A percentile compares a stretch with the other conserved stretches of the same genome.
These are phyloP conservation scores for Lasioglossum leucozonium DNA, from an alignment of 2,888 invertebrate genomes.

Conservation along the genomic window DNA sequence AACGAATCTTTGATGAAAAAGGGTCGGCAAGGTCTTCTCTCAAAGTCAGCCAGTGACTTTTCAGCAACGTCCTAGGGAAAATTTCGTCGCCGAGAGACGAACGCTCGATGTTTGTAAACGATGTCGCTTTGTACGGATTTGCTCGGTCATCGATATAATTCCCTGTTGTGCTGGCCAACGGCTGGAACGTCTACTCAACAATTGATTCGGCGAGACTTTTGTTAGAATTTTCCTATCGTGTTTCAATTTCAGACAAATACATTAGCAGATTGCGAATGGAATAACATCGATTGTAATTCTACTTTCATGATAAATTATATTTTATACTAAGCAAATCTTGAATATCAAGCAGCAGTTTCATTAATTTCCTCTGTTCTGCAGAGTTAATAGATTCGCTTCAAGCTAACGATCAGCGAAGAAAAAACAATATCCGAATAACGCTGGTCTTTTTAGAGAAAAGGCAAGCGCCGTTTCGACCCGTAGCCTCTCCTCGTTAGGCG, in stretches of 20 bases:
- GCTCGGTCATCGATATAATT: constrained; percentile 69
- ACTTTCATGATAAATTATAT: neutral
- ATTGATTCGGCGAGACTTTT: neutral
- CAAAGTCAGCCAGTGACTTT: neutral
- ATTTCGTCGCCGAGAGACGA: constrained; percentile 18
- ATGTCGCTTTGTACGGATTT: constrained; percentile 73
- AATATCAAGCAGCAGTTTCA: no score
- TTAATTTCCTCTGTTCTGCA: neutral
- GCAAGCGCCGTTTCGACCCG: constrained; percentile 1
- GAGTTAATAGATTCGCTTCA: neutral
- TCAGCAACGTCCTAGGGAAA: constrained; percentile 16
- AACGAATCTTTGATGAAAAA: constrained; percentile 54
- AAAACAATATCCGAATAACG: neutral
- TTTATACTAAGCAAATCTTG: neutral
- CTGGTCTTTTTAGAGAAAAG: neutral
- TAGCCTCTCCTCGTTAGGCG: constrained; percentile 39
- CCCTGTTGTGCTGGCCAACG: neutral
- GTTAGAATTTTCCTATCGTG: neutral
- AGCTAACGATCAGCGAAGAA: no score
- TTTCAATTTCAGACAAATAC: neutral
- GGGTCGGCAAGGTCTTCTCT: neutral
- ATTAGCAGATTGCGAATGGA: neutral
- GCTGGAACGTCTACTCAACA: neutral
- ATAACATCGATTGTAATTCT: neutral
- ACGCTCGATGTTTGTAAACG: constrained; percentile 71